A percentile compares a stretch with the other conserved stretches of the same genome.
Conservation (phyloP, 2,888 invertebrate genomes). For the Crossocerus cetratus region DNA sequence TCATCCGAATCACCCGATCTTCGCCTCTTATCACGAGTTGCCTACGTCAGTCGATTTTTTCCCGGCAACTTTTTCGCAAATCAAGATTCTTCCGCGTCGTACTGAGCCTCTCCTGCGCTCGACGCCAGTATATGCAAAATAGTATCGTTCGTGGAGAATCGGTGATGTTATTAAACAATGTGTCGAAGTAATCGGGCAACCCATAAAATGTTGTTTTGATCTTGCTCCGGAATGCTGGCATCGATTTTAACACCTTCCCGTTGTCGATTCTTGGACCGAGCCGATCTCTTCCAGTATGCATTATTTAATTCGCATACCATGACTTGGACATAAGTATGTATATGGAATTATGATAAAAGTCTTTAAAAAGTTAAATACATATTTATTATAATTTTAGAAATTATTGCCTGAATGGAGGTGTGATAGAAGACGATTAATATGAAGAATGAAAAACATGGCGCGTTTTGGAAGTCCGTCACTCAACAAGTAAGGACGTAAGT, state of each 20-base stretch:
- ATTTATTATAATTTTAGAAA: too few species aligned
- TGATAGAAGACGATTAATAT: too few species aligned
- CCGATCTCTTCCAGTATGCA: neutral
- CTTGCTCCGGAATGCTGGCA: neutral
- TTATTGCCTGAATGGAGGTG: too few species aligned
- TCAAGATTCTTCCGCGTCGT: conserved; percentile 7
- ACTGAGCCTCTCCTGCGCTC: neutral
- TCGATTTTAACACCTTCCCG: neutral
- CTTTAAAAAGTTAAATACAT: too few species aligned
- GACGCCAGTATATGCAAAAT: too few species aligned
- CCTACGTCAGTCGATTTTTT: too few species aligned
- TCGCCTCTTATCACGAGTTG: too few species aligned
- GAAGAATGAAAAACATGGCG: too few species aligned
- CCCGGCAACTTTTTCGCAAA: neutral
- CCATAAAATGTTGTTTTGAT: conserved; percentile 6
- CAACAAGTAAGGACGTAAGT: neutral
- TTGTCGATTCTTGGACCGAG: too few species aligned
- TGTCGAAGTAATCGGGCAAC: conserved; percentile 11
- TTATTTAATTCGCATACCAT: neutral
- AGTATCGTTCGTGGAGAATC: neutral
- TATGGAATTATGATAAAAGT: too few species aligned
- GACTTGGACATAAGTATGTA: neutral
- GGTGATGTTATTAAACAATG: conserved; percentile 20
- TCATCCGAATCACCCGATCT: too few species aligned
- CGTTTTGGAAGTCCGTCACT: neutral